Conservation (phyloP, 2,797 vertebrate species). For the Poeciliopsis turneri region DNA sequence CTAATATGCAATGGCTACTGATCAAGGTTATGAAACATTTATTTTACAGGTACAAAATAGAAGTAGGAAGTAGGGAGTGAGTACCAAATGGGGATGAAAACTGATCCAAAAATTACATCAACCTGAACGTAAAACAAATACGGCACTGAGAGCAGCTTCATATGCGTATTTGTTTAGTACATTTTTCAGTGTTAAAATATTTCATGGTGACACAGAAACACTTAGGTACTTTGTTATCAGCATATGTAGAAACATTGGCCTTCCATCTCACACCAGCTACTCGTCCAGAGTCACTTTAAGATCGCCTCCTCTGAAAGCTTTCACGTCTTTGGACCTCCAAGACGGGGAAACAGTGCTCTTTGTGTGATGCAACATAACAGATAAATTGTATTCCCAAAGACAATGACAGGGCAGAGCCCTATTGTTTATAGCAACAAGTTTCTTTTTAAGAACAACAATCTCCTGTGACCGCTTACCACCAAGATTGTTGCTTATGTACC, state of each 20-base stretch:
- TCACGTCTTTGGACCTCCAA: constrained; percentile 17
- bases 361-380: constrained; percentile 48
- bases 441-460: constrained; percentile 15
- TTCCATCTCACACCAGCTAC: constrained; percentile 1
- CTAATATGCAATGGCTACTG: neutral
- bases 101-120: neutral
- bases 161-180: neutral
- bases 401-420: constrained; percentile 39
- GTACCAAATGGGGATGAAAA: neutral
- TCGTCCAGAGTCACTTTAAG: constrained; percentile 17
- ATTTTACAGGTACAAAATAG: neutral
- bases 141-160: neutral
- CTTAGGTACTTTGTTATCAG: neutral
- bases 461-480: neutral
- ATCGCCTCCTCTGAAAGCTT: constrained; percentile 17
- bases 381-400: constrained; percentile 33
- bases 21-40: neutral
- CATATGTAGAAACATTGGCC: neutral
- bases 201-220: neutral
- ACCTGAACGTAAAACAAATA: neutral
- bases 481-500: neutral
- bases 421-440: constrained; percentile 19
- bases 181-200: neutral
- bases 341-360: constrained; percentile 47
- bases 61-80: neutral